phyloP scores from a whole-genome alignment of 2,797 vertebrate species.

The Lacerta viridis region DNA sequence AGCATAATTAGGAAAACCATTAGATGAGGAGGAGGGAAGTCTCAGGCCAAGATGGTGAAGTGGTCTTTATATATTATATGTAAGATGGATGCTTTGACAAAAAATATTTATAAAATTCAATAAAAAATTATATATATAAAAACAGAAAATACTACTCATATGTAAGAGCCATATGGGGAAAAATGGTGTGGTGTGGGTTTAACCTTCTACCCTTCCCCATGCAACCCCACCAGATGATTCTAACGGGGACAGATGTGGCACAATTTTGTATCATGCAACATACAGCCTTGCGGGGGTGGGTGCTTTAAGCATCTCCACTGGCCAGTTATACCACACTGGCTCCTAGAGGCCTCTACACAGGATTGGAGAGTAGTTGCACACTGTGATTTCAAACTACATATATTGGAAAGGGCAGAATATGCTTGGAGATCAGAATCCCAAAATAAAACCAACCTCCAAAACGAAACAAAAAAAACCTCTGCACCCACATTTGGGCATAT shows the following conservation, averaged over 20 bases:
- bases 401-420: background rate
- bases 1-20: no score
- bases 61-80: no score
- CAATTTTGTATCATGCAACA: background rate
- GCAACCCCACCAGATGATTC: no score
- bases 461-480: background rate
- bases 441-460: background rate
- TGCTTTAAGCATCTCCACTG: background rate
- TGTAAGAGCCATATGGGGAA: background rate
- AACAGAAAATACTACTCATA: background rate
- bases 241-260: background rate
- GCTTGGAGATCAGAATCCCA: background rate
- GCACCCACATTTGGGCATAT: background rate
- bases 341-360: background rate
- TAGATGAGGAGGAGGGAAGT: no score
- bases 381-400: background rate
- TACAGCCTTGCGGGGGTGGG: background rate
- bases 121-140: no score
- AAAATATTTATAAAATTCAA: no score
- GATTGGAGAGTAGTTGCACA: background rate
- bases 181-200: background rate
- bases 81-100: no score
- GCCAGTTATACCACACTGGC: background rate
- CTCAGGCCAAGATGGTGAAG: no score
- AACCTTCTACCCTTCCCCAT: background rate